Base-by-base conservation (phyloP, 1,140 invertebrate genomes). In the Aphidius ervi region DNA sequence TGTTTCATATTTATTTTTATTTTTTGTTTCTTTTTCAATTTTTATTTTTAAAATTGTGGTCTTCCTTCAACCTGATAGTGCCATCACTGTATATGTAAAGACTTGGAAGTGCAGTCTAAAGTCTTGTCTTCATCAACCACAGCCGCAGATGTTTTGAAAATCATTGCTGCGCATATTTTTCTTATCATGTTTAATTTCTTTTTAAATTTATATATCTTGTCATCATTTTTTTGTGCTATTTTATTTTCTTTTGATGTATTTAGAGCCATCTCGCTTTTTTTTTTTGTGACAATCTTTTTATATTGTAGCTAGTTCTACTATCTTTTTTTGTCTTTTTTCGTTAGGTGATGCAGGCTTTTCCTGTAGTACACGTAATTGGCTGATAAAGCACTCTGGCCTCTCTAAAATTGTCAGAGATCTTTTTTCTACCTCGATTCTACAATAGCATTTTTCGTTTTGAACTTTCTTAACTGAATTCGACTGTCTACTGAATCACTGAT, bases 81-180 rank as follows among this genome's bases (percentile, higher is more conserved):
- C 23, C 23, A 31, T 31, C 23, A 31, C 23, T 31, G 0, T 16
- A 16, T 16, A 31, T 31, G 23, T 31, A 31, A 31, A 31, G 23
- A 31, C 23, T 31, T 31, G 23, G 23, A 31, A 31, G 23, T 31
- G 23, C 23, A 31, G 23, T 31, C 4, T 31, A 0, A 31, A 31
- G 4, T 31, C 4, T 31, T 31, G 23, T 31, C 23, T 31, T 31
- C 4, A 31, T 31, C 23, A 31, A 31, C 23, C 23, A 31, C 23
- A 31, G 4, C 16, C 16, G 16, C 23, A 31, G 23, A 31, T 31
- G 23, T 31, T 31, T 31, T 31, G 2, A 31, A 31, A 31, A 31
- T 31, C 23, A 64, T 66, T 70, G 68, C 68, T 65, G 63, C 64
- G 60, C 64, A 67, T 69, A 70, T 61, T 71, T 67, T 63, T 65